phyloP scores from a whole-genome alignment of 2,888 invertebrate species.

The Amblyjoppa proteus region DNA sequence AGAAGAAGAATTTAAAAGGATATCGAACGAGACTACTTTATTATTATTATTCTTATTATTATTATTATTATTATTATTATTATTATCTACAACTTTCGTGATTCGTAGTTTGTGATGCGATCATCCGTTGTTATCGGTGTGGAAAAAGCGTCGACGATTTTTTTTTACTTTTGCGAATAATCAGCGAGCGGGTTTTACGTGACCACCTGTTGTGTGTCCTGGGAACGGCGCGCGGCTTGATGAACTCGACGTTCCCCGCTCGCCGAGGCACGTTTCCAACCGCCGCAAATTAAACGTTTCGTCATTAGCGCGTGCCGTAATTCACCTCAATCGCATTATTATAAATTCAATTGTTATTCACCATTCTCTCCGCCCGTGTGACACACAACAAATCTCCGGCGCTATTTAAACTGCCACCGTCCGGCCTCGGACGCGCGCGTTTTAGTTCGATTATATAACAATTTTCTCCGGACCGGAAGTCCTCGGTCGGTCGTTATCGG shows the following conservation, averaged over 20 bases:
- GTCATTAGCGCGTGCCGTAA: constrained; percentile 29
- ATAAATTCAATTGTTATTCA: constrained; percentile 23
- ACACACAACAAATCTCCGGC: background rate
- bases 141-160: constrained; percentile 2
- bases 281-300: constrained; percentile 39
- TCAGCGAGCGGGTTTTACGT: constrained; percentile 20
- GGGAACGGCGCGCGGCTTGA: background rate
- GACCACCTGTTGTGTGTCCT: constrained; percentile 43
- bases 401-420: background rate
- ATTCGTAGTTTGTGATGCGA: background rate
- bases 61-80: constrained; percentile 29
- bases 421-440: background rate
- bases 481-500: constrained; percentile 89
- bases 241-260: background rate
- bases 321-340: constrained; percentile 22
- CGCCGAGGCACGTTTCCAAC: constrained; percentile 9
- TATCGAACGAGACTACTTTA: too few species aligned
- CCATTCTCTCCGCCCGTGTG: background rate
- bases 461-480: background rate
- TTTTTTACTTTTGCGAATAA: constrained; percentile 13
- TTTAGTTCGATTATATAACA: background rate
- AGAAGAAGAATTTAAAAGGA: background rate
- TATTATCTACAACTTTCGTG: constrained; percentile 32
- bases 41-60: constrained; percentile 3
- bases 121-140: background rate